Evolutionary conservation across 2,113 vertebrate genomes (phyloP).

Genomic region (Danionella cerebrum): DNA sequence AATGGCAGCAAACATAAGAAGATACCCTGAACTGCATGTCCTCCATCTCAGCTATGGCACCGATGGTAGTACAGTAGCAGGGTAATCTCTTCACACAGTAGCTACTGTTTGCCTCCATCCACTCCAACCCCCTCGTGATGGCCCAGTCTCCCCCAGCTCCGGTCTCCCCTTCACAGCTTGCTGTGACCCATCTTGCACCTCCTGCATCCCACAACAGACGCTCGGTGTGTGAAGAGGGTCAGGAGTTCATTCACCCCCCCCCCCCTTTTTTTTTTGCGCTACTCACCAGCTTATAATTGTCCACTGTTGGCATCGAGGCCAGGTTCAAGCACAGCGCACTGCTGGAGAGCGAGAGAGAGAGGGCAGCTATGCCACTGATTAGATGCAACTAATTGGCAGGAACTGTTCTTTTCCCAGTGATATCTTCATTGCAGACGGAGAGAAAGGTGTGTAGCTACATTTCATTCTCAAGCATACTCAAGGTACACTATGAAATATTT

Average conservation of each 20-base stretch:
- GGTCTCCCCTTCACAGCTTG: conserved; percentile 54
- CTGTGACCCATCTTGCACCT: conserved; percentile 73
- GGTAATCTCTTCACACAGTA: conserved; percentile 33
- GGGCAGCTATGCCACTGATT: conserved; percentile 63
- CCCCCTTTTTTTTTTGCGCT: conserved; percentile 38
- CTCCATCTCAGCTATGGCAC: conserved; percentile 1
- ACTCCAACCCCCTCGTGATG: neutral
- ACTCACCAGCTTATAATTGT: conserved; percentile 68
- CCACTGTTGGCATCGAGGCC: conserved; percentile 63
- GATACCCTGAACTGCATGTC: too few relatives aligned
- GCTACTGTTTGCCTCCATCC: conserved; percentile 34
- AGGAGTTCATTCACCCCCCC: conserved; percentile 62
- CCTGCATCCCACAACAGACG: conserved; percentile 65
- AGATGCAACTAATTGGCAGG: conserved; percentile 68
- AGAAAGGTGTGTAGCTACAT: neutral
- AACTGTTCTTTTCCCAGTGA: conserved; percentile 26
- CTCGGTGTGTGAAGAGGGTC: conserved; percentile 74
- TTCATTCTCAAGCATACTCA: neutral
- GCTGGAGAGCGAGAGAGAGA: conserved; percentile 49
- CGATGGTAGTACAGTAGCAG: conserved; percentile 28
- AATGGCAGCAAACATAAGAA: too few relatives aligned
- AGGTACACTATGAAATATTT: too few relatives aligned
- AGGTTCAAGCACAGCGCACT: conserved; percentile 71
- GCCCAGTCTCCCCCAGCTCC: neutral
- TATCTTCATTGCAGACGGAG: neutral